These are phyloP conservation scores for Baryphthengus martii DNA, from an alignment of 2,113 vertebrate genomes.

Conservation along the genomic window DNA sequence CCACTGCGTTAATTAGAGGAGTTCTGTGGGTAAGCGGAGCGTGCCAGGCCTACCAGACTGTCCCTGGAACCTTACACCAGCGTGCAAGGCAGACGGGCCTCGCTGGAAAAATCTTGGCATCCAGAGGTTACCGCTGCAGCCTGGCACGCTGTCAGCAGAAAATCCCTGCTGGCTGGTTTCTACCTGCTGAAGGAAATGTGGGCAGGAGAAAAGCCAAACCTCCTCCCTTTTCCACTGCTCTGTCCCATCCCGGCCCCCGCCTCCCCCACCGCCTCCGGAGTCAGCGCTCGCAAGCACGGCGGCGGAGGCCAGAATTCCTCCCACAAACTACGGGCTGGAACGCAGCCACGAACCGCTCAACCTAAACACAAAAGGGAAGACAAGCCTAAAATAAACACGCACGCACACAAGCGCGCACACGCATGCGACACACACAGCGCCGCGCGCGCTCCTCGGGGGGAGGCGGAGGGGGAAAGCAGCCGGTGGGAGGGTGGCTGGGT, in stretches of 20 bases:
- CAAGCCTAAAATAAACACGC: constrained; percentile 19
- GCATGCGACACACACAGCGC: background rate
- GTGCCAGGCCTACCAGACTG: background rate
- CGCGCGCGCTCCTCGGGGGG: background rate
- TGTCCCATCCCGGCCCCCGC: background rate
- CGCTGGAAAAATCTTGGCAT: background rate
- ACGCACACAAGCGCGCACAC: background rate
- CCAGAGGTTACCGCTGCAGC: background rate
- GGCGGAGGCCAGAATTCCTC: constrained; percentile 4
- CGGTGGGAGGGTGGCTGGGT: background rate
- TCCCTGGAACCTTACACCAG: background rate
- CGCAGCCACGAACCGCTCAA: background rate
- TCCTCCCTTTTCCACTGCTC: constrained; percentile 1
- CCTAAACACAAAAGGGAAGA: background rate
- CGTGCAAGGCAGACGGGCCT: background rate
- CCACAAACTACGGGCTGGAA: background rate
- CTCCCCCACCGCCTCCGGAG: background rate
- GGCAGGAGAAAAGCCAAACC: background rate
- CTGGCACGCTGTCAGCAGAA: constrained; percentile 24
- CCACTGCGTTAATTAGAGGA: background rate
- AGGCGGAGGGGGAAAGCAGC: background rate
- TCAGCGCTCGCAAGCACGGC: background rate
- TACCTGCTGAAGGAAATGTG: constrained; percentile 28
- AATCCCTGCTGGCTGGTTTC: constrained; percentile 35
- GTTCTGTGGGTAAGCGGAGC: background rate